Base-by-base conservation (phyloP, 1,140 invertebrate genomes). In the Nephila pilipes region DNA sequence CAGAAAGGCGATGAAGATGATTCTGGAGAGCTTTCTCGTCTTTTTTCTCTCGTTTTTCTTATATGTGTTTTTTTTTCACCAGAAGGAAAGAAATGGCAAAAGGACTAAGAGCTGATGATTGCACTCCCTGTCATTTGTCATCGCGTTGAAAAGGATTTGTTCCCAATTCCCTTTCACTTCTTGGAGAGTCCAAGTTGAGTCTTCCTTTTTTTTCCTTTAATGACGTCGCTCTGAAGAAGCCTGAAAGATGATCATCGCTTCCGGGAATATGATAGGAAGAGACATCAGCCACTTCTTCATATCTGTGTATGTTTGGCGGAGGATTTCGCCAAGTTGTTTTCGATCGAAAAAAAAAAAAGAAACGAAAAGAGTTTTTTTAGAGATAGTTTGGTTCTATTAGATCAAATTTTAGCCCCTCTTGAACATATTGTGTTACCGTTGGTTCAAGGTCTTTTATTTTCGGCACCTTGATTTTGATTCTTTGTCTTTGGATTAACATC, bases 181-280 rank as follows among this genome's bases (percentile, higher is more conserved):
- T 10, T n/a, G 8, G n/a, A 25, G 22, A 38, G 29, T 91, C 89
- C n/a, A 83, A n/a, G 55, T 91, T 54, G 46, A n/a, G 88, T 46
- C n/a, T n/a, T n/a, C 65, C 58, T 36, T 65, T 36, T 85, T 60
- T 54, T 46, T 20, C 25, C 85, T 58, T 79, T 91, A 91, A 91
- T 91, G 89, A 91, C 57, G 89, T 20, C 29, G n/a, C 46, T 55
- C 29, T 32, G 69, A 2, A 25, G 36, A 91, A 91, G 32, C 89
- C 89, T 91, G 89, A 91, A 91, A 91, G 89, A 91, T 91, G 89
- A 91, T 91, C 89, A 91, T 91, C 79, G 20, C 80, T 91, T 91
- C 89, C 89, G 88, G 88, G 25, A 65, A 22, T 65, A 22, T 2
- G 79, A 81, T 81, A 22, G 79, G 2, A 25, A 38, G 80, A 46